Conservation (phyloP, 2,797 vertebrate species). For the Potorous gilbertii region DNA sequence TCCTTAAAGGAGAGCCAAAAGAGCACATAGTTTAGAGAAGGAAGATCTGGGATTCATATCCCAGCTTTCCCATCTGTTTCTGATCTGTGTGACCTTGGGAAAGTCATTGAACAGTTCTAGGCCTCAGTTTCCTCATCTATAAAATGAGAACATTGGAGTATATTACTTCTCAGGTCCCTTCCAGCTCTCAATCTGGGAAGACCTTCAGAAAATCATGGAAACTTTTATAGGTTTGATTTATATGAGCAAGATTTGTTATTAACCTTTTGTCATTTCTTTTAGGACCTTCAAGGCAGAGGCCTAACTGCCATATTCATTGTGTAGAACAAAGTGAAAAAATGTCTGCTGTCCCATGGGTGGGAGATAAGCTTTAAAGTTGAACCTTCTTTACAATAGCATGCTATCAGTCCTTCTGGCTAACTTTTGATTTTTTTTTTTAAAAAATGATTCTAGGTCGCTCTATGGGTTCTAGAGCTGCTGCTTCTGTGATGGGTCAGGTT, state of each 20-base stretch:
- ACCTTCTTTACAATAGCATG: constrained; percentile 25
- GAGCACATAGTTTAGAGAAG: not conserved
- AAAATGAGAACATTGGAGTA: not conserved
- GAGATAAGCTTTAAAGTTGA: not conserved
- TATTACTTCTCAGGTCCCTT: not conserved
- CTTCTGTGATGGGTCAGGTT: constrained; percentile 83
- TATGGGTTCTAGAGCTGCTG: constrained; percentile 93
- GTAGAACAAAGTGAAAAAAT: not conserved
- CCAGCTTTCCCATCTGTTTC: not conserved
- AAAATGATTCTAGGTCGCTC: constrained; percentile 89
- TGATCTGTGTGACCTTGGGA: not conserved
- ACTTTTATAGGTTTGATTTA: not conserved
- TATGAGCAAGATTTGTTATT: not conserved
- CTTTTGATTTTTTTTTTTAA: constrained; percentile 50
- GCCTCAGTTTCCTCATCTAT: not conserved
- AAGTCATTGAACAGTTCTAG: not conserved
- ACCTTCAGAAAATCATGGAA: not conserved
- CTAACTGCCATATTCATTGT: constrained; percentile 19
- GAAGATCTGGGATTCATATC: not conserved
- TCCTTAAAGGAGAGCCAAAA: not conserved
- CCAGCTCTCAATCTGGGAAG: not conserved
- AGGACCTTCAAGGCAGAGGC: not conserved
- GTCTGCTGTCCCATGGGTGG: not conserved
- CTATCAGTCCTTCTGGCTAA: constrained; percentile 59
- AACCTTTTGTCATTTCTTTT: not conserved